Conservation (phyloP, 2,888 invertebrate genomes). For the Itoplectis maculator region DNA sequence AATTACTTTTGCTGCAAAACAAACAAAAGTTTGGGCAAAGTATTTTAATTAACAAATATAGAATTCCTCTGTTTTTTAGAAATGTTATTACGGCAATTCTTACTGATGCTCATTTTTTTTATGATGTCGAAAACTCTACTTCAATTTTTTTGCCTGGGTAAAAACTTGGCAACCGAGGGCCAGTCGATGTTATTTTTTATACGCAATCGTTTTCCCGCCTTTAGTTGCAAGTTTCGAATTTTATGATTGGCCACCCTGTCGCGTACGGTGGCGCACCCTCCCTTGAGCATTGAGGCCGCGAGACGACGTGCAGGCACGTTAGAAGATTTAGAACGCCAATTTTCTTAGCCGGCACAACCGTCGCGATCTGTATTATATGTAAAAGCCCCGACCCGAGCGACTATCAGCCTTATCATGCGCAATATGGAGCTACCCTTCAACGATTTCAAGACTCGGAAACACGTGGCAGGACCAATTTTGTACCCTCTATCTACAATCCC, state of each 20-base stretch:
- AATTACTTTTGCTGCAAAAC: too few relatives aligned
- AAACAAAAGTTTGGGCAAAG: not conserved
- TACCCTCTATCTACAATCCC: slow-evolving; percentile 1
- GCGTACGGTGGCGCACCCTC: not conserved
- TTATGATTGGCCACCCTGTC: not conserved
- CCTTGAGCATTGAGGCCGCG: not conserved
- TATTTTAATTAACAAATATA: not conserved
- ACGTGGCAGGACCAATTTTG: slow-evolving; percentile 9
- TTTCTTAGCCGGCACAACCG: not conserved
- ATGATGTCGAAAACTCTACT: too few relatives aligned
- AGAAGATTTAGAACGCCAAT: not conserved
- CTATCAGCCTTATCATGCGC: not conserved
- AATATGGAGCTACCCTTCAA: not conserved
- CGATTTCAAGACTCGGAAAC: not conserved
- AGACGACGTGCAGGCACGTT: not conserved
- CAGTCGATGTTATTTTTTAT: too few relatives aligned
- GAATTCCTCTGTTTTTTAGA: not conserved
- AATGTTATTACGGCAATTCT: not conserved
- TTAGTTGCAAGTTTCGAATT: too few relatives aligned
- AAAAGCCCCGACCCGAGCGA: not conserved
- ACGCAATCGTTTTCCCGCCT: too few relatives aligned
- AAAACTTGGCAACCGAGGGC: too few relatives aligned
- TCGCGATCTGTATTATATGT: not conserved
- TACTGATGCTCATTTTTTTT: too few relatives aligned
- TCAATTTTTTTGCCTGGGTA: too few relatives aligned